These are phyloP conservation scores for Archips crataeganus DNA, from an alignment of 2,888 invertebrate species.

Conservation along the genomic window DNA sequence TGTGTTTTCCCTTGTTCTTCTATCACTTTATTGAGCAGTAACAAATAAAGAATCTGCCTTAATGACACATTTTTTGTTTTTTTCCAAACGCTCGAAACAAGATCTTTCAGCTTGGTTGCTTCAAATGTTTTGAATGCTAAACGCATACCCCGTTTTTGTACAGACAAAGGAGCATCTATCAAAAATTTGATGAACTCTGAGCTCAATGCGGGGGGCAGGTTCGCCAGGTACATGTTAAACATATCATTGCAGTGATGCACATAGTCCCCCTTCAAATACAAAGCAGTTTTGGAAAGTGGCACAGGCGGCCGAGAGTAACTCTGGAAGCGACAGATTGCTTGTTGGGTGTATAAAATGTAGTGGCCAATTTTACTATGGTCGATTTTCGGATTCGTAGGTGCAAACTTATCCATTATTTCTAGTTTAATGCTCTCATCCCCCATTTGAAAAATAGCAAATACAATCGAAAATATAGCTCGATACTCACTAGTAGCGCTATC, in stretches of 20 bases:
- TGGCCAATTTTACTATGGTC: slow-evolving; percentile 51
- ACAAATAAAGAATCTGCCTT: slow-evolving; percentile 57
- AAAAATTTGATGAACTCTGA: slow-evolving; percentile 57
- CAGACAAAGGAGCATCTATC: slow-evolving; percentile 59
- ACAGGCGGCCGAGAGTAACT: slow-evolving; percentile 52
- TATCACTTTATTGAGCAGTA: slow-evolving; percentile 53
- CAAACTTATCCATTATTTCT: slow-evolving; percentile 57
- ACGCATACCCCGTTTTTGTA: slow-evolving; percentile 66
- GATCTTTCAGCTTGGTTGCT: slow-evolving; percentile 52
- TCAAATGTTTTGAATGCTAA: slow-evolving; percentile 62
- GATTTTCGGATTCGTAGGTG: slow-evolving; percentile 57
- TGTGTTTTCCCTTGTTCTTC: slow-evolving; percentile 45
- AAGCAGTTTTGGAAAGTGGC: slow-evolving; percentile 16
- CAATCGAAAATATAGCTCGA: slow-evolving; percentile 38
- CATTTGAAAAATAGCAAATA: slow-evolving; percentile 60
- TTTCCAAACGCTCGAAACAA: slow-evolving; percentile 57
- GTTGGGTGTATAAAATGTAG: slow-evolving; percentile 50
- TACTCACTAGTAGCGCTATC: not conserved
- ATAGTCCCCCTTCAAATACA: slow-evolving; percentile 59
- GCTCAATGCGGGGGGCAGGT: slow-evolving; percentile 54
- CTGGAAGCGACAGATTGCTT: slow-evolving; percentile 60
- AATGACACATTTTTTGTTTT: slow-evolving; percentile 62
- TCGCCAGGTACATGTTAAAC: slow-evolving; percentile 57
- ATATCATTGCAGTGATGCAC: slow-evolving; percentile 59
- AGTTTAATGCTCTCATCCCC: slow-evolving; percentile 52